phyloP scores from a whole-genome alignment of 2,797 vertebrate genomes.

The Gobio occitaniae region DNA sequence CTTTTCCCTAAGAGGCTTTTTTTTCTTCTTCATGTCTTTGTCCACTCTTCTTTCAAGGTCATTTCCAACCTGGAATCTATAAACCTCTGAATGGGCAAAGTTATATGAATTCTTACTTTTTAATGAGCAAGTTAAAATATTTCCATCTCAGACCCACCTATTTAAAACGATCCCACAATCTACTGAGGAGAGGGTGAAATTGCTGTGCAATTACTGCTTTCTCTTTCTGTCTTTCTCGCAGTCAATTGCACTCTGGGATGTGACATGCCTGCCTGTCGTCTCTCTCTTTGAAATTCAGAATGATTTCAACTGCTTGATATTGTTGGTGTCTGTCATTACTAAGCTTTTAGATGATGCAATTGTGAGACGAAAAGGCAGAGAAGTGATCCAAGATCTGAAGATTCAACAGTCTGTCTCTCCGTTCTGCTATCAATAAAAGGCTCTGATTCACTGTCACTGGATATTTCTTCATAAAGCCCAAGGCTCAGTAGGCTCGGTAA shows the following conservation, averaged over 20 bases:
- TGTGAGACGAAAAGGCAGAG: background rate
- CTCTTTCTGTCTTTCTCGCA: constrained; percentile 24
- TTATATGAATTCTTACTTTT: constrained; percentile 86
- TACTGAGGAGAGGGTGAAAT: constrained; percentile 76
- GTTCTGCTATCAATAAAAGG: constrained; percentile 32
- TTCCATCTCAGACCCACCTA: constrained; percentile 75
- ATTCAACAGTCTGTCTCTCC: constrained; percentile 25
- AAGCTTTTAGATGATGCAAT: constrained; percentile 31
- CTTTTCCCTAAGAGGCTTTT: constrained; percentile 67
- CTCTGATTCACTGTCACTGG: constrained; percentile 64
- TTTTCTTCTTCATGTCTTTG: constrained; percentile 49
- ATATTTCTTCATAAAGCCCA: constrained; percentile 34
- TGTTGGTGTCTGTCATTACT: constrained; percentile 30
- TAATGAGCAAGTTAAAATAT: constrained; percentile 80
- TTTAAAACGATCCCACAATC: constrained; percentile 77
- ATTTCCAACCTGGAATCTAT: constrained; percentile 81
- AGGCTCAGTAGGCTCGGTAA: constrained; percentile 39
- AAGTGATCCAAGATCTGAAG: background rate
- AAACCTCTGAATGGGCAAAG: constrained; percentile 81
- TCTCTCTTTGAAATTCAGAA: constrained; percentile 34
- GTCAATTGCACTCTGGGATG: constrained; percentile 28
- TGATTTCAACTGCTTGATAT: constrained; percentile 1
- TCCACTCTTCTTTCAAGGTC: constrained; percentile 74
- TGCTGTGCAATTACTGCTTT: constrained; percentile 69
- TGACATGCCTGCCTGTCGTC: constrained; percentile 33